A percentile compares a stretch with the other conserved stretches of the same genome.
phyloP scores from a whole-genome alignment of 2,797 vertebrate genomes.

The Brachymystax lenok region DNA sequence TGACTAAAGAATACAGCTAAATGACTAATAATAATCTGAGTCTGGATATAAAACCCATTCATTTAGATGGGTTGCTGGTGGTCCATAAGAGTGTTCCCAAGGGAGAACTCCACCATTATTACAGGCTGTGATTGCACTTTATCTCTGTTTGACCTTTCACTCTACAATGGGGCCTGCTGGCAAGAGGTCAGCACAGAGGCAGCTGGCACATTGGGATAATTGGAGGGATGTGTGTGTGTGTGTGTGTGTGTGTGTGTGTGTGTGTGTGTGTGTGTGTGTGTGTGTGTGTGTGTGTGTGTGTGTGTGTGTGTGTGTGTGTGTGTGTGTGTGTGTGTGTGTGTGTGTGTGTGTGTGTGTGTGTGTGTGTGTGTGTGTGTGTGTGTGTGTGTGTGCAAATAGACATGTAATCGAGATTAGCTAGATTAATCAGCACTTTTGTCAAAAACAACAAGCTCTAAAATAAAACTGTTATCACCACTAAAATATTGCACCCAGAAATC shows the following conservation, averaged over 20 bases:
- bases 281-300: no score
- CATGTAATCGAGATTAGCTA: no score
- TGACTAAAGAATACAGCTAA: slow-evolving; percentile 30
- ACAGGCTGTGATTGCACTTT: slow-evolving; percentile 70
- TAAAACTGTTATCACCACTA: no score
- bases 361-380: no score
- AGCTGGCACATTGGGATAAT: slow-evolving; percentile 56
- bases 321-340: slow-evolving; percentile 8
- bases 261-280: slow-evolving; percentile 11
- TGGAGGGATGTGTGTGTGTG: slow-evolving; percentile 14
- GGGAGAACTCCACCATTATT: slow-evolving; percentile 67
- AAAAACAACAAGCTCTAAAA: no score
- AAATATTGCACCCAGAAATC: not conserved
- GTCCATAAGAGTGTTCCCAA: slow-evolving; percentile 53
- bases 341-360: no score
- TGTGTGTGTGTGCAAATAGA: no score
- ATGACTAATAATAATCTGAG: slow-evolving; percentile 47
- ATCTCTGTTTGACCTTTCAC: slow-evolving; percentile 71
- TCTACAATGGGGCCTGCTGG: slow-evolving; percentile 62
- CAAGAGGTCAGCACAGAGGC: slow-evolving; percentile 65
- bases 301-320: not conserved
- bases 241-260: slow-evolving; percentile 12
- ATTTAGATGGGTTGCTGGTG: slow-evolving; percentile 50
- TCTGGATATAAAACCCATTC: slow-evolving; percentile 36
- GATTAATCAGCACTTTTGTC: no score